Evolutionary conservation across 2,797 vertebrate genomes (phyloP).

Genomic region (Enteromius anoplus): DNA sequence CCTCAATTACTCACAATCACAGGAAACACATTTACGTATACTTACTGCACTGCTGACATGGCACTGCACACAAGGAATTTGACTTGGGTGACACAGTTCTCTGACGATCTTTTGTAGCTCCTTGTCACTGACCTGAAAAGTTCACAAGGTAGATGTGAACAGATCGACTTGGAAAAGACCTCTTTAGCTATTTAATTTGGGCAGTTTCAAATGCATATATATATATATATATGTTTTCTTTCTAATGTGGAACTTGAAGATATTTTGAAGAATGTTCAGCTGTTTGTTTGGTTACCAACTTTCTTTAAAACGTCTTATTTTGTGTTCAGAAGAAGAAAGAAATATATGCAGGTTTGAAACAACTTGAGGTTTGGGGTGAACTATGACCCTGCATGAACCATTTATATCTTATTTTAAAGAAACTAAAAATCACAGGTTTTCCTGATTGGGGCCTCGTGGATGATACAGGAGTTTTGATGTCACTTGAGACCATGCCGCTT

Average conservation of each 20-base stretch:
- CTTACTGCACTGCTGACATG: conserved; percentile 38
- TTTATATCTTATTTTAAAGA: not conserved
- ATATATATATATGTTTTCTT: not conserved
- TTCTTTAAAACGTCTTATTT: not conserved
- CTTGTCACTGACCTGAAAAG: not conserved
- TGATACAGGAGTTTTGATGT: conserved; percentile 44
- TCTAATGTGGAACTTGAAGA: not conserved
- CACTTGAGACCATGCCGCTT: conserved; percentile 64
- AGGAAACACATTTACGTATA: conserved; percentile 41
- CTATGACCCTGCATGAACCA: not conserved
- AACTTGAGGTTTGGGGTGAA: not conserved
- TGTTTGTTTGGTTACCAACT: not conserved
- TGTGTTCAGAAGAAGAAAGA: not conserved
- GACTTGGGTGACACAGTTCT: conserved; percentile 50
- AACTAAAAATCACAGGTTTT: not conserved
- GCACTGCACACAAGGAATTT: conserved; percentile 28
- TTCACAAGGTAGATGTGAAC: not conserved
- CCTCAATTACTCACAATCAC: conserved; percentile 60
- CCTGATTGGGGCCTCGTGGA: not conserved
- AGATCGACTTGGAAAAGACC: not conserved
- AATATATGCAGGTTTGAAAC: not conserved
- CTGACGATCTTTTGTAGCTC: conserved; percentile 50
- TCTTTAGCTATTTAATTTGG: not conserved
- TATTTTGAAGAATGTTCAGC: not conserved
- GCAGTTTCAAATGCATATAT: not conserved